Evolutionary conservation across 2,797 vertebrate genomes (phyloP).

Genomic region (Pteropus rufus): DNA sequence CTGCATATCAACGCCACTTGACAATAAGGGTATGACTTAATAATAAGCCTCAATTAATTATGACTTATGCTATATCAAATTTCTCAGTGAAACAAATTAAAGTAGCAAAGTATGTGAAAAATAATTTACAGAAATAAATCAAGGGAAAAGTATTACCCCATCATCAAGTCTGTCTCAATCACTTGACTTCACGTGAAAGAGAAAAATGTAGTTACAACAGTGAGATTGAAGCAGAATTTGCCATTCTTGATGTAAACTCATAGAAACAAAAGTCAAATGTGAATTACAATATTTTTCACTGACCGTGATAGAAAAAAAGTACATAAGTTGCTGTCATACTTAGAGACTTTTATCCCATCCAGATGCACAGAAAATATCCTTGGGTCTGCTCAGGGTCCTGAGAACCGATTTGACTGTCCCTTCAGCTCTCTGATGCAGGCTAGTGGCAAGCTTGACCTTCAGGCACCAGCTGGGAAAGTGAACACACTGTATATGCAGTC

Average conservation of each 20-base stretch:
- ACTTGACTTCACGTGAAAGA: background rate
- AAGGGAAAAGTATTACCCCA: background rate
- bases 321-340: background rate
- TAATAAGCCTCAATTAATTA: background rate
- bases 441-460: background rate
- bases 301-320: background rate
- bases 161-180: background rate
- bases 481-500: background rate
- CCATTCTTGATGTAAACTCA: background rate
- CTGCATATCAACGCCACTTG: background rate
- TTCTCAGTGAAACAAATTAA: background rate
- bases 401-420: background rate
- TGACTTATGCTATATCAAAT: background rate
- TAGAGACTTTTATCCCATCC: background rate
- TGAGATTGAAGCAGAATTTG: background rate
- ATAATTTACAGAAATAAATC: background rate
- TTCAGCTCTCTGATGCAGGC: background rate
- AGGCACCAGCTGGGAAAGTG: background rate
- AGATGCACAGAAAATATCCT: background rate
- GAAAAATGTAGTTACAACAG: background rate
- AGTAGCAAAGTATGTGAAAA: background rate
- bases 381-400: background rate
- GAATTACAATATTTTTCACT: background rate
- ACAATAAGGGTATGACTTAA: background rate
- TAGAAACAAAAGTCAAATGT: background rate